Evolutionary conservation across 2,113 vertebrate species (phyloP).

Genomic region (Chaetodon trifascialis): DNA sequence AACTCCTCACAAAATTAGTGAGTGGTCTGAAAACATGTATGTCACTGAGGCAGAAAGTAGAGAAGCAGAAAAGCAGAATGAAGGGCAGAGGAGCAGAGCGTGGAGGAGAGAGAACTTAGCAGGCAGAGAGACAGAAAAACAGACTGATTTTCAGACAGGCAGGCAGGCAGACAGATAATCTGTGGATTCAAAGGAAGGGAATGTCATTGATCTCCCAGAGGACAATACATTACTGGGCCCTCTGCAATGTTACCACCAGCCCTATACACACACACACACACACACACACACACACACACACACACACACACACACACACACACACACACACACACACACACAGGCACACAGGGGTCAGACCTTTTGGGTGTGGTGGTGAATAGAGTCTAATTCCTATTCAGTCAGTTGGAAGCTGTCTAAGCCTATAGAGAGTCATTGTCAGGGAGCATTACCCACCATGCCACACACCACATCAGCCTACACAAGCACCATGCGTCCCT

Average conservation of each 20-base stretch:
- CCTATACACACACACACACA: slow-evolving; percentile 4
- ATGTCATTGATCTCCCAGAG: slow-evolving; percentile 80
- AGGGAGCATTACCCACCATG: slow-evolving; percentile 66
- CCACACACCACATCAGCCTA: slow-evolving; percentile 58
- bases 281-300: slow-evolving; percentile 32
- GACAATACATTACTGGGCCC: slow-evolving; percentile 69
- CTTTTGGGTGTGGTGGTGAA: slow-evolving; percentile 70
- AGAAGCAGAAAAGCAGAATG: slow-evolving; percentile 35
- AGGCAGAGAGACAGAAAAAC: slow-evolving; percentile 41
- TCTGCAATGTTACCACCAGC: slow-evolving; percentile 55
- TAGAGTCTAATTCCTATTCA: slow-evolving; percentile 74
- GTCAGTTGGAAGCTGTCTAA: slow-evolving; percentile 59
- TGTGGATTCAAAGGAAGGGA: slow-evolving; percentile 72
- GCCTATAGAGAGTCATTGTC: slow-evolving; percentile 71
- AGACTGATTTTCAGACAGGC: slow-evolving; percentile 57
- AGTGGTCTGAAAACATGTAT: slow-evolving; percentile 2
- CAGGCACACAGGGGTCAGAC: slow-evolving; percentile 61
- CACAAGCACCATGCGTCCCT: slow-evolving; percentile 12
- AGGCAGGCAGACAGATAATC: slow-evolving; percentile 71
- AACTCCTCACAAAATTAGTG: background rate
- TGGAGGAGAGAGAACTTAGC: slow-evolving; percentile 45
- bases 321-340: slow-evolving; percentile 37
- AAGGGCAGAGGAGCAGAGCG: slow-evolving; percentile 26
- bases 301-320: slow-evolving; percentile 30
- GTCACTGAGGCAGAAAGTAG: background rate